A percentile compares a stretch with the other conserved stretches of the same genome.
phyloP scores from a whole-genome alignment of 2,888 invertebrate genomes.

The Callyntrura sp. region DNA sequence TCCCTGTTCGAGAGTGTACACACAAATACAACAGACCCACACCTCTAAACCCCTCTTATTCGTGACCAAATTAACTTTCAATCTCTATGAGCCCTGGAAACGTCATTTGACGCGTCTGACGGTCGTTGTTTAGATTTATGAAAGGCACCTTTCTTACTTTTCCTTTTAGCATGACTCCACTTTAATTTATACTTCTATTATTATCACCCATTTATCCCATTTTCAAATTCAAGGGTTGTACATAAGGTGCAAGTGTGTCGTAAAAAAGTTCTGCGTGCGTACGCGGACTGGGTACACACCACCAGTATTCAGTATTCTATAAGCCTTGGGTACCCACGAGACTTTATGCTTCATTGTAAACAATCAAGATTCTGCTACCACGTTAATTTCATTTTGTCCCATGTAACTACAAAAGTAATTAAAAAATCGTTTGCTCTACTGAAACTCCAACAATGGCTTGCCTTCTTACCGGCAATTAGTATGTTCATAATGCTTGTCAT shows the following conservation, averaged over 20 bases:
- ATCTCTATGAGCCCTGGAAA: too few species aligned
- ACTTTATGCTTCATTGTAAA: constrained; percentile 14
- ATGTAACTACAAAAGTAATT: constrained; percentile 69
- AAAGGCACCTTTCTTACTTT: background rate
- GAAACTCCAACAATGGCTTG: constrained; percentile 20
- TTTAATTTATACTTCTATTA: background rate
- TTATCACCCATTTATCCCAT: background rate
- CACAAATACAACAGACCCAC: too few species aligned
- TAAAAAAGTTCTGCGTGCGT: background rate
- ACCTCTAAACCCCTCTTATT: too few species aligned
- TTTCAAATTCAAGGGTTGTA: background rate
- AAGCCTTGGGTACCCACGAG: background rate
- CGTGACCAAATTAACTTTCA: too few species aligned
- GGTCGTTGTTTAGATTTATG: too few species aligned
- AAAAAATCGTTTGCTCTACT: constrained; percentile 58
- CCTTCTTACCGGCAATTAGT: constrained; percentile 72
- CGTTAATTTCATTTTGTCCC: constrained; percentile 6
- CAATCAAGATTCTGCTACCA: constrained; percentile 38
- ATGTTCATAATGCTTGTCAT: constrained; percentile 59
- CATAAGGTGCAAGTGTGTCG: background rate
- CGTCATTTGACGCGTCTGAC: too few species aligned
- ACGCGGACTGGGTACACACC: background rate
- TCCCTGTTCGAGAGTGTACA: too few species aligned
- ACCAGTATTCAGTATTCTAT: background rate
- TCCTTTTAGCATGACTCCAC: background rate